Evolutionary conservation across 1,140 invertebrate genomes (phyloP).

Genomic region (Caenorhabditis brenneri): DNA sequence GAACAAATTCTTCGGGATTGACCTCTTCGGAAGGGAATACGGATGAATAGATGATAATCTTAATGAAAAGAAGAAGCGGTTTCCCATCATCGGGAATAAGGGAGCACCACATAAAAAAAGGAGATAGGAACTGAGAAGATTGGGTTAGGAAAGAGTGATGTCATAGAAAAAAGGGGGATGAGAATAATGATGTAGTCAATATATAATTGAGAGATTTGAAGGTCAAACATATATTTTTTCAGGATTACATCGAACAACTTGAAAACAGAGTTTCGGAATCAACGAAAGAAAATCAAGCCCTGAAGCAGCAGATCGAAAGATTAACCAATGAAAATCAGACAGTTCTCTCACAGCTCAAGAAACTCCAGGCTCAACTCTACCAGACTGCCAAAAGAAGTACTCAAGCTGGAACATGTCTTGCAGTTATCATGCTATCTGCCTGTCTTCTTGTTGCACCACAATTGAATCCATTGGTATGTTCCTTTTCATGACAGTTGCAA

Average conservation of each 20-base stretch:
- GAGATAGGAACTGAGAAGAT: background rate
- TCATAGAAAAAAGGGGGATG: background rate
- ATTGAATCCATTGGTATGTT: conserved; percentile 56
- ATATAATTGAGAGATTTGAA: conserved; percentile 1
- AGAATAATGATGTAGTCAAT: background rate
- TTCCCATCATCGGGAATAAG: background rate
- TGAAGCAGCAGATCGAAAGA: conserved; percentile 66
- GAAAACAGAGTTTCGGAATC: conserved; percentile 67
- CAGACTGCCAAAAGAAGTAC: conserved; percentile 60
- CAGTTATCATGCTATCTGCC: conserved; percentile 66
- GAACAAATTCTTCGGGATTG: background rate
- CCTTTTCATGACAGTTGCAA: too few relatives aligned
- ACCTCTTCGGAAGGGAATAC: background rate
- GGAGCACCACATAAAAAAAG: too few relatives aligned
- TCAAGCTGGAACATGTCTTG: conserved; percentile 69
- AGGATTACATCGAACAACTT: conserved; percentile 70
- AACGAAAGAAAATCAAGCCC: conserved; percentile 65
- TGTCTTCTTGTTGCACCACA: conserved; percentile 70
- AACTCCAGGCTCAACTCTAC: conserved; percentile 60
- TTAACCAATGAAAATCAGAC: conserved; percentile 60
- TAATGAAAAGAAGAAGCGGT: background rate
- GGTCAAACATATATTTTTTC: conserved; percentile 52
- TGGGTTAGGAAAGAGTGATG: too few relatives aligned
- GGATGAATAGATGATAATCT: background rate
- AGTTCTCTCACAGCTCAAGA: conserved; percentile 61